Percentiles rank a stretch among this genome's conserved stretches.
These are phyloP conservation scores for Eurypyga helias DNA, from an alignment of 2,113 vertebrate species.

Conservation along the genomic window DNA sequence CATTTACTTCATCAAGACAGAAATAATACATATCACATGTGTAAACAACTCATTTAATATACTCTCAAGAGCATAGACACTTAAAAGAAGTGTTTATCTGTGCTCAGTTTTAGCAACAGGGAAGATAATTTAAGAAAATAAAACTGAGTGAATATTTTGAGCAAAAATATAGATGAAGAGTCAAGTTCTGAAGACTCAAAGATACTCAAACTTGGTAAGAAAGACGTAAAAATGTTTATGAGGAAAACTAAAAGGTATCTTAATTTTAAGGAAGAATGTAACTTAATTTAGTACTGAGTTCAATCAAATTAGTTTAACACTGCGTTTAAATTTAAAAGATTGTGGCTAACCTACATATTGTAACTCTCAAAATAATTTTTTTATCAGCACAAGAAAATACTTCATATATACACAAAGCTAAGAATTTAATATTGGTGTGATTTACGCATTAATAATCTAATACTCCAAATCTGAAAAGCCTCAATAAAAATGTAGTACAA, in stretches of 20 bases:
- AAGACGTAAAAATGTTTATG: background rate
- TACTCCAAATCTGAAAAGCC: background rate
- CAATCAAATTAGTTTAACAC: background rate
- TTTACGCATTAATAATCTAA: background rate
- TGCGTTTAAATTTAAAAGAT: background rate
- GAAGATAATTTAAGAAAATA: background rate
- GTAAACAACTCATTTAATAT: background rate
- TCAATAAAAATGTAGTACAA: background rate
- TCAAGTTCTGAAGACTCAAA: background rate
- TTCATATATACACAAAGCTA: background rate
- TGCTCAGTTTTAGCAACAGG: background rate
- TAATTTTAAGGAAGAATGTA: background rate
- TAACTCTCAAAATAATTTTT: background rate
- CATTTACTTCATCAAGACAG: background rate
- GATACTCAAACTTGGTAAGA: background rate
- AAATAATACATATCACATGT: background rate
- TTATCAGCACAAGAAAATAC: background rate
- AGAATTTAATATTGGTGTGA: background rate
- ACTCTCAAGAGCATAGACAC: background rate
- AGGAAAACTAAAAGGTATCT: background rate
- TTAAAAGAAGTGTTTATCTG: background rate
- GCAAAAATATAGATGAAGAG: background rate
- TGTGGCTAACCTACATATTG: background rate
- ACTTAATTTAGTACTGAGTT: no score
- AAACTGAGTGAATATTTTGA: background rate